Conservation (phyloP, 2,888 invertebrate genomes). For the Phyto melanocephala region DNA sequence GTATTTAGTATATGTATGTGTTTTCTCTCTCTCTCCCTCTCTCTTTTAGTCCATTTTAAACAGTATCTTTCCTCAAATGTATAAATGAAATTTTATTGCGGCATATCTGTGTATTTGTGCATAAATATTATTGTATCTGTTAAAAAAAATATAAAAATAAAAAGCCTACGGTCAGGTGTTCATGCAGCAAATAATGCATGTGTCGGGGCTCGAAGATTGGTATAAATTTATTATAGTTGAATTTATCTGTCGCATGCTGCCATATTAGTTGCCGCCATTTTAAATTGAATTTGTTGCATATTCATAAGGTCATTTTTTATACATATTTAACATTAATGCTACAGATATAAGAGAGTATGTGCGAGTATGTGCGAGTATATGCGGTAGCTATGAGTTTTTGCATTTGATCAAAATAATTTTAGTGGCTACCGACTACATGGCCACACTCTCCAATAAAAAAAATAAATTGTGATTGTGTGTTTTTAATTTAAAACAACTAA, state of each 20-base stretch:
- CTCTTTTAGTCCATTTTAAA: no score
- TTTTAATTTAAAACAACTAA: slow-evolving; percentile 25
- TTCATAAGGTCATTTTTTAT: slow-evolving; percentile 46
- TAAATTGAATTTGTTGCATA: slow-evolving; percentile 63
- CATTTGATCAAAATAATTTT: slow-evolving; percentile 57
- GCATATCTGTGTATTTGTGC: not conserved
- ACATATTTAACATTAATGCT: not conserved
- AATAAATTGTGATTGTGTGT: not conserved
- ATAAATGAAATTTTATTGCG: slow-evolving; percentile 27
- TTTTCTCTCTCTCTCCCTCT: no score
- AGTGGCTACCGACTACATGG: slow-evolving; percentile 52
- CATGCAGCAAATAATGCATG: not conserved
- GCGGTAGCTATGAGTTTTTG: no score
- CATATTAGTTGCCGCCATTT: slow-evolving; percentile 59
- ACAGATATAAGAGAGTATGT: not conserved
- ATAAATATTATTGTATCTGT: not conserved
- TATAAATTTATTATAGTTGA: slow-evolving; percentile 63
- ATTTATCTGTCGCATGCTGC: slow-evolving; percentile 62
- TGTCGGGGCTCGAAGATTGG: slow-evolving; percentile 17
- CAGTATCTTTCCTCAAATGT: not conserved
- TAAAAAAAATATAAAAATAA: not conserved
- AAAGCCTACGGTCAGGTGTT: slow-evolving; percentile 55
- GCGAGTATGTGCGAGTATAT: not conserved
- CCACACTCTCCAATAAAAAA: not conserved
- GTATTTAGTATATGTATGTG: no score